These are phyloP conservation scores for Argyrosomus japonicus DNA, from an alignment of 2,113 vertebrate species.

Conservation along the genomic window DNA sequence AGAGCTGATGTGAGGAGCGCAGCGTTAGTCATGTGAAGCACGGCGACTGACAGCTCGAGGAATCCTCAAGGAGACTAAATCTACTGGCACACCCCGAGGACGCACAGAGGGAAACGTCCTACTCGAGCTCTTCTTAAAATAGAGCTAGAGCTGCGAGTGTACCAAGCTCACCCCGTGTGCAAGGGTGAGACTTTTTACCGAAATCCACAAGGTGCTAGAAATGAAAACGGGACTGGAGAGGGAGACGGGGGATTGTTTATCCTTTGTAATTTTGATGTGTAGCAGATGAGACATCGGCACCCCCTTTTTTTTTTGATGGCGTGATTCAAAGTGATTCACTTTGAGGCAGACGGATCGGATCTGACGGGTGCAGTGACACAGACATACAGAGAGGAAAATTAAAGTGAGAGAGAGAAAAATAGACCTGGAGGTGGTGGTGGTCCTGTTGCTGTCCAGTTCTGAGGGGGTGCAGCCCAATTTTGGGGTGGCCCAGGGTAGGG, in stretches of 20 bases:
- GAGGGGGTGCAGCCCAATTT: constrained; percentile 77
- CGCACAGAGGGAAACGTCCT: constrained; percentile 1
- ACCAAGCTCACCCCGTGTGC: not conserved
- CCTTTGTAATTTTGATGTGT: constrained; percentile 50
- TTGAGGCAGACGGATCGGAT: constrained; percentile 68
- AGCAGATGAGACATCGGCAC: constrained; percentile 58
- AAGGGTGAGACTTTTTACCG: not conserved
- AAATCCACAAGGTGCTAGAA: constrained; percentile 32
- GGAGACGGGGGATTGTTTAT: constrained; percentile 27
- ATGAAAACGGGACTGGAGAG: not conserved
- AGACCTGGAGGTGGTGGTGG: constrained; percentile 78
- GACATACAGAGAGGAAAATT: constrained; percentile 33
- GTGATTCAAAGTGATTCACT: constrained; percentile 69
- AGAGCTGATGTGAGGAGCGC: constrained; percentile 31
- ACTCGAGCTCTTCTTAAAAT: constrained; percentile 12
- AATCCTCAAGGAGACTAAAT: constrained; percentile 30
- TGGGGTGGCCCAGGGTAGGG: constrained; percentile 87
- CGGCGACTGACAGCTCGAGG: constrained; percentile 44
- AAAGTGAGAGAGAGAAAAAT: constrained; percentile 29
- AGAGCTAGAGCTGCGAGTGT: not conserved
- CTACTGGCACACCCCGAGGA: constrained; percentile 17
- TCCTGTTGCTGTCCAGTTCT: constrained; percentile 72
- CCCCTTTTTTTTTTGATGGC: constrained; percentile 36
- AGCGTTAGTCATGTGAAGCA: constrained; percentile 29
- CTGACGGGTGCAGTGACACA: constrained; percentile 73